Evolutionary conservation across 2,797 vertebrate species (phyloP).

Genomic region (Mus minutoides): DNA sequence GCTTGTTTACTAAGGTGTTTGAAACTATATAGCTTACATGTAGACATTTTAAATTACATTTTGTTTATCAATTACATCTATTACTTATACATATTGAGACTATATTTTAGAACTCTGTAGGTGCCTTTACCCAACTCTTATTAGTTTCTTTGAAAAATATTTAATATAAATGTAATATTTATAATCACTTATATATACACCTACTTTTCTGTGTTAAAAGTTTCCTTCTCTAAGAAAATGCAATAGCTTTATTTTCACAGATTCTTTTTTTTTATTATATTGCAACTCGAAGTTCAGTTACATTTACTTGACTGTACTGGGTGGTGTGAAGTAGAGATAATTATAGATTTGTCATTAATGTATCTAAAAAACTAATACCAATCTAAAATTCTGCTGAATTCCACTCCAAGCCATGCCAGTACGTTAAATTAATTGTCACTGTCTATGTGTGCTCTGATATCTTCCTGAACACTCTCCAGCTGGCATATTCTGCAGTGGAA

Average conservation of each 20-base stretch:
- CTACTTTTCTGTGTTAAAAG: background rate
- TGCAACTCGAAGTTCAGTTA: background rate
- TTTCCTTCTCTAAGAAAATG: background rate
- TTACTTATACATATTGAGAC: background rate
- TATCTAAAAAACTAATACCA: background rate
- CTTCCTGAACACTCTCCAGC: background rate
- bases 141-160: background rate
- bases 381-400: background rate
- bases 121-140: background rate
- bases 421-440: background rate
- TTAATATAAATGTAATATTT: background rate
- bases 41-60: background rate
- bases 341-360: background rate
- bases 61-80: background rate
- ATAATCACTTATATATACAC: background rate
- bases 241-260: background rate
- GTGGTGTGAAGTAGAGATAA: background rate
- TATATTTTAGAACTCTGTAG: background rate
- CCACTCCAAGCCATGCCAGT: background rate
- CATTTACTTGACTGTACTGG: background rate
- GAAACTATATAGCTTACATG: background rate
- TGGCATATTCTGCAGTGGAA: background rate
- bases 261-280: background rate
- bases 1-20: background rate
- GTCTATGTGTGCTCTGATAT: background rate